Conservation (phyloP, 2,797 vertebrate species). For the Rousettus madagascariensis region DNA sequence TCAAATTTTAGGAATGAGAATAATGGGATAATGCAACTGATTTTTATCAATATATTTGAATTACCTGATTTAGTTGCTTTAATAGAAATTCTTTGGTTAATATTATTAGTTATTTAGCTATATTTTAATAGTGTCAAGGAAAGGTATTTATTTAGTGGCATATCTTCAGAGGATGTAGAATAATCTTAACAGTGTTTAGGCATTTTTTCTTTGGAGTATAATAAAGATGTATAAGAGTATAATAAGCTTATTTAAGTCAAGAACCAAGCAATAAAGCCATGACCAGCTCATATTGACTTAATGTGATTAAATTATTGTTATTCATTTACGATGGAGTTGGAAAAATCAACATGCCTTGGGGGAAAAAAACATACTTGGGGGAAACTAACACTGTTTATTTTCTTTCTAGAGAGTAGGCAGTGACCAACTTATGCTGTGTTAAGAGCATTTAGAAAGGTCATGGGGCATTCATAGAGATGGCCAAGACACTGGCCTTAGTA, state of each 20-base stretch:
- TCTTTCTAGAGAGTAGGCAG: background rate
- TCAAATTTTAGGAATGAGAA: background rate
- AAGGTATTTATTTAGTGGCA: background rate
- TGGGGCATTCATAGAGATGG: background rate
- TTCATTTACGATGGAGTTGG: background rate
- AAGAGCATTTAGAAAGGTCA: background rate
- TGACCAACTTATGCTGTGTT: background rate
- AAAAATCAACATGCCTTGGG: background rate
- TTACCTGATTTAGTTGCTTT: constrained; percentile 3
- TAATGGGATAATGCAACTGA: background rate
- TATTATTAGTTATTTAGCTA: background rate
- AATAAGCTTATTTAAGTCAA: background rate
- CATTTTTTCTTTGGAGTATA: background rate
- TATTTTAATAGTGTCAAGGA: background rate
- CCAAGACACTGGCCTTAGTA: background rate
- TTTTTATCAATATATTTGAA: constrained; percentile 1
- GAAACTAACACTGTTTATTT: background rate
- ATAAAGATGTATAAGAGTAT: background rate
- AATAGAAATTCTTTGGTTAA: background rate
- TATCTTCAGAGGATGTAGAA: background rate
- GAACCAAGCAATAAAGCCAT: background rate
- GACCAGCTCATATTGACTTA: background rate
- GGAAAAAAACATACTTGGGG: background rate
- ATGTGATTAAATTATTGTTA: background rate
- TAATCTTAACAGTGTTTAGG: background rate